phyloP scores from a whole-genome alignment of 2,113 vertebrate species.

The Hystrix cristata region DNA sequence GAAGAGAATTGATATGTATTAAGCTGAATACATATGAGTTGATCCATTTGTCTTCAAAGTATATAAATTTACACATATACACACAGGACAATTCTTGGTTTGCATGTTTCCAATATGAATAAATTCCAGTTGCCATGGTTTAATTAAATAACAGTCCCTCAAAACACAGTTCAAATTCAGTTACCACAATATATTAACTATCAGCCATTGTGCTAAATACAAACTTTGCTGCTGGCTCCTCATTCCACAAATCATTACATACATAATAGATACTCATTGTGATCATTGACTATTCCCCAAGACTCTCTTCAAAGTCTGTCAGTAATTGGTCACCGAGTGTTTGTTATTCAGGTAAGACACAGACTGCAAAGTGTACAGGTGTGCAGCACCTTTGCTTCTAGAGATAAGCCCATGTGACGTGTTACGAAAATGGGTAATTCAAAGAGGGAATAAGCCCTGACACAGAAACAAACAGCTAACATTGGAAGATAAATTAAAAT shows the following conservation, averaged over 20 bases:
- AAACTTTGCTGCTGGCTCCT: neutral
- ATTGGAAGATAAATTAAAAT: neutral
- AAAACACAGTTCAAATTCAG: neutral
- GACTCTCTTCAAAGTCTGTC: neutral
- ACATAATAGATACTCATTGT: neutral
- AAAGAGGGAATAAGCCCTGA: neutral
- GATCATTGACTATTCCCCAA: neutral
- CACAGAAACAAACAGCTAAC: neutral
- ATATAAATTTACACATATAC: neutral
- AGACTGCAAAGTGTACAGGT: neutral
- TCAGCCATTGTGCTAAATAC: neutral
- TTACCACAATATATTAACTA: neutral
- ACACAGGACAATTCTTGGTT: neutral
- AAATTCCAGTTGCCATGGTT: neutral
- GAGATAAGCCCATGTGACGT: neutral
- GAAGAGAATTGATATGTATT: neutral
- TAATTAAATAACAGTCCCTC: neutral
- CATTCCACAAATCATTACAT: neutral
- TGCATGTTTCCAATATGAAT: neutral
- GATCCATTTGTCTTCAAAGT: conserved; percentile 13
- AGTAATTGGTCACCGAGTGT: neutral
- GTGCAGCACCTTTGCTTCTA: neutral
- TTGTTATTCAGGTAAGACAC: neutral
- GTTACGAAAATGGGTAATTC: neutral
- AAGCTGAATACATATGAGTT: neutral